These are phyloP conservation scores for Acronicta alni DNA, from an alignment of 2,888 invertebrate genomes.

Conservation along the genomic window DNA sequence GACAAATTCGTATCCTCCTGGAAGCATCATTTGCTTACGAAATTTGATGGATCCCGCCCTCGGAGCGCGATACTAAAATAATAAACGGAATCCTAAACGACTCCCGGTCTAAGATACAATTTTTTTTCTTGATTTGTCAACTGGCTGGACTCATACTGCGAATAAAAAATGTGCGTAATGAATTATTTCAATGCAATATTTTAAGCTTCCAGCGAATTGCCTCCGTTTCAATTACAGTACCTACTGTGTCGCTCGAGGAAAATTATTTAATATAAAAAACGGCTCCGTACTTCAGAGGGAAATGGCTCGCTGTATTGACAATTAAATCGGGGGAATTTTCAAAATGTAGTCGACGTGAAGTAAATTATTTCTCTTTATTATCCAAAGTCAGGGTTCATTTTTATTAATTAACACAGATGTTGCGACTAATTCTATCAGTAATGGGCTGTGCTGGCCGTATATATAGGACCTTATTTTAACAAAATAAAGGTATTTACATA, in stretches of 20 bases:
- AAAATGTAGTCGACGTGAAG: conserved; percentile 41
- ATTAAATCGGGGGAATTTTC: conserved; percentile 32
- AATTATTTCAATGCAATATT: conserved; percentile 49
- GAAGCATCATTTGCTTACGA: conserved; percentile 76
- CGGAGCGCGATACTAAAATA: conserved; percentile 61
- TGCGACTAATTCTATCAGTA: too few relatives aligned
- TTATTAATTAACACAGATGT: not conserved
- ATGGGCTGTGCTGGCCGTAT: too few relatives aligned
- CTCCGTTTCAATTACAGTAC: conserved; percentile 48
- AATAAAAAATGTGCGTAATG: conserved; percentile 42
- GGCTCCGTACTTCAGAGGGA: conserved; percentile 41
- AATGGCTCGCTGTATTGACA: conserved; percentile 42
- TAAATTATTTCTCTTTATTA: conserved; percentile 39
- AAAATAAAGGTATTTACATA: too few relatives aligned
- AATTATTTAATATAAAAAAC: conserved; percentile 51
- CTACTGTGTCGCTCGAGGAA: conserved; percentile 24
- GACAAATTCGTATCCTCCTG: conserved; percentile 78
- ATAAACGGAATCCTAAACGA: conserved; percentile 64
- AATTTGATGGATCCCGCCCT: conserved; percentile 67
- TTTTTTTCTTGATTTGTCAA: conserved; percentile 64
- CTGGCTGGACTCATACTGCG: conserved; percentile 36
- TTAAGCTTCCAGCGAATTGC: conserved; percentile 35
- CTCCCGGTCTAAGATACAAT: conserved; percentile 56
- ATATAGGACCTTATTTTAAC: too few relatives aligned
- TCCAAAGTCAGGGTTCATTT: not conserved